Percentiles rank a stretch among this genome's conserved stretches.
These are phyloP conservation scores for Athalia cordata DNA, from an alignment of 2,888 invertebrate species.

Conservation along the genomic window DNA sequence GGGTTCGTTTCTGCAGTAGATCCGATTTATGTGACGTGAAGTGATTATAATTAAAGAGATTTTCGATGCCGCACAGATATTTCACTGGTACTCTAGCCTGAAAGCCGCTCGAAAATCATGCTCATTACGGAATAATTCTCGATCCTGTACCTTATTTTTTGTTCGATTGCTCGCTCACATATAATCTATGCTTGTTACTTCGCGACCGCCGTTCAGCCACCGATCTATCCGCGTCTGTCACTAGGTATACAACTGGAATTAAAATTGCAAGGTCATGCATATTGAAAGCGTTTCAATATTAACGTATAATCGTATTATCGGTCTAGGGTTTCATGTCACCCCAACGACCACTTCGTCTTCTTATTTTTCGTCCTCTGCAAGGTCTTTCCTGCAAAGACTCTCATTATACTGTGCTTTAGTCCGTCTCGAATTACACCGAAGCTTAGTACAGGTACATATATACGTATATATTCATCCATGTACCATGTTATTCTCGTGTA, in stretches of 20 bases:
- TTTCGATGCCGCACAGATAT: no score
- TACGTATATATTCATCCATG: no score
- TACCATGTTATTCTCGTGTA: constrained; percentile 26
- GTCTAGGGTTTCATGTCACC: constrained; percentile 23
- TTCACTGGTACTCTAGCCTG: no score
- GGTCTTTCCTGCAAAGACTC: neutral
- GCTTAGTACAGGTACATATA: neutral
- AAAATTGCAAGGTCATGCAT: constrained; percentile 40
- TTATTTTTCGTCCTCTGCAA: constrained; percentile 4
- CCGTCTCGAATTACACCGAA: constrained; percentile 33
- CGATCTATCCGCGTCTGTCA: no score
- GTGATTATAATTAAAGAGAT: no score
- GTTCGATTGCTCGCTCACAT: neutral
- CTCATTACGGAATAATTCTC: no score
- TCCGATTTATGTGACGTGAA: no score
- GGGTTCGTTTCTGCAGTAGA: no score
- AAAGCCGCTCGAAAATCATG: no score
- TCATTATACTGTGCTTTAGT: neutral
- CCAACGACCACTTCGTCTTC: neutral
- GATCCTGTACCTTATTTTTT: no score
- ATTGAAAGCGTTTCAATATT: constrained; percentile 29
- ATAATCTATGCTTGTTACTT: no score
- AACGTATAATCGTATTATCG: constrained; percentile 42
- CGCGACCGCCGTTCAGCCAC: no score
- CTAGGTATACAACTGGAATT: neutral